phyloP scores from a whole-genome alignment of 2,113 vertebrate species.

The Marmota flaviventris region DNA sequence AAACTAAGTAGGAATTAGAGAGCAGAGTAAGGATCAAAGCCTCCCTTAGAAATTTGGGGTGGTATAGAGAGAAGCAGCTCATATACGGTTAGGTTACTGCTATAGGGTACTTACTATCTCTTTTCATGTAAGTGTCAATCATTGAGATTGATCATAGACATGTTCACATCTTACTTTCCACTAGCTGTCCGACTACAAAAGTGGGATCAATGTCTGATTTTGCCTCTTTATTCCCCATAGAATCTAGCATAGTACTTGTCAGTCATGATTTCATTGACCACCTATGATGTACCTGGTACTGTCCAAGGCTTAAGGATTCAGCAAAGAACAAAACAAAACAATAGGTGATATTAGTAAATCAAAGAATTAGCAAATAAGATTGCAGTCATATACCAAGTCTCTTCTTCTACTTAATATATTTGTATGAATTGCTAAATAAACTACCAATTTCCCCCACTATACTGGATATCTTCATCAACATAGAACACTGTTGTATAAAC shows the following conservation, averaged over 20 bases:
- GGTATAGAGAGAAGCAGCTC: not conserved
- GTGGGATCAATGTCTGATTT: not conserved
- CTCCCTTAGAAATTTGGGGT: not conserved
- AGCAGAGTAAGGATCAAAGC: not conserved
- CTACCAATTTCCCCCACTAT: not conserved
- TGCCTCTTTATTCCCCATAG: not conserved
- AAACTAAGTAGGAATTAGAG: not conserved
- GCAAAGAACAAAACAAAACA: not conserved
- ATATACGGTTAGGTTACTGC: not conserved
- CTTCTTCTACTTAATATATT: not conserved
- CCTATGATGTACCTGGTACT: not conserved
- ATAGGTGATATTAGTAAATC: not conserved
- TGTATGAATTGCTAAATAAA: slow-evolving; percentile 29
- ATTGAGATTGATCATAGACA: not conserved
- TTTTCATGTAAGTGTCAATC: too few relatives aligned
- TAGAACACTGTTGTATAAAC: not conserved
- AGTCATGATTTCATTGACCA: not conserved
- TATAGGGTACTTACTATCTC: rapidly evolving
- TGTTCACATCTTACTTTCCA: not conserved
- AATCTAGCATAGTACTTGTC: not conserved
- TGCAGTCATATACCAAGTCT: not conserved
- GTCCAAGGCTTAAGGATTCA: not conserved
- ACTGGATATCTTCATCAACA: not conserved
- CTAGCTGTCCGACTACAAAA: not conserved
- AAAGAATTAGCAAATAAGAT: not conserved